Conservation (phyloP, 2,797 vertebrate species). For the Acomys russatus region DNA sequence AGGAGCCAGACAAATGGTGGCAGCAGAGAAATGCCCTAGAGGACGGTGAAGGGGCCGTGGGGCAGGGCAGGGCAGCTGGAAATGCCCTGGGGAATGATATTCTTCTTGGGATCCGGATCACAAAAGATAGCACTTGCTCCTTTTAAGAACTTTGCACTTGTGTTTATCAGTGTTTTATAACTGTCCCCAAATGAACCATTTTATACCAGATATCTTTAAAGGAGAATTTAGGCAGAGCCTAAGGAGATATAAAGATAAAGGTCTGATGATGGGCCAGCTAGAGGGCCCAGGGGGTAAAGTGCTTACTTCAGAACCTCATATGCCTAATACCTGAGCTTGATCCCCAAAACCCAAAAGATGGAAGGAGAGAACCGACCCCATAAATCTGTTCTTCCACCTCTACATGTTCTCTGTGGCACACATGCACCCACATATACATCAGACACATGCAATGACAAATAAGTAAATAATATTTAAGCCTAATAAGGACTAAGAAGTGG, state of each 20-base stretch:
- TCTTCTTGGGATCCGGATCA: constrained; percentile 39
- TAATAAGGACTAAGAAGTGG: constrained; percentile 17
- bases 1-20: constrained; percentile 49
- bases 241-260: constrained; percentile 76
- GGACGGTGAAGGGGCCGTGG: background rate
- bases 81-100: background rate
- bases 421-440: background rate
- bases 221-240: constrained; percentile 83
- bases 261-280: background rate
- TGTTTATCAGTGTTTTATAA: constrained; percentile 83
- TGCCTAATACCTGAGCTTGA: too few species aligned
- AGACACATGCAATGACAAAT: background rate
- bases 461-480: background rate
- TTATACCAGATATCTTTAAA: constrained; percentile 82
- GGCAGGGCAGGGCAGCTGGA: background rate
- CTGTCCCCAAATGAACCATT: constrained; percentile 80
- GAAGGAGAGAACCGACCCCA: background rate
- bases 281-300: background rate
- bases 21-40: background rate
- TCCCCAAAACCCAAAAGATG: background rate
- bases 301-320: background rate
- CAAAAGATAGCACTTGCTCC: constrained; percentile 62
- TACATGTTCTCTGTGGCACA: background rate
- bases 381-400: background rate
- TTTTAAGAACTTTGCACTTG: constrained; percentile 53